A percentile compares a stretch with the other conserved stretches of the same genome.
Conservation (phyloP, 1,140 invertebrate species). For the Caligus rogercresseyi region DNA sequence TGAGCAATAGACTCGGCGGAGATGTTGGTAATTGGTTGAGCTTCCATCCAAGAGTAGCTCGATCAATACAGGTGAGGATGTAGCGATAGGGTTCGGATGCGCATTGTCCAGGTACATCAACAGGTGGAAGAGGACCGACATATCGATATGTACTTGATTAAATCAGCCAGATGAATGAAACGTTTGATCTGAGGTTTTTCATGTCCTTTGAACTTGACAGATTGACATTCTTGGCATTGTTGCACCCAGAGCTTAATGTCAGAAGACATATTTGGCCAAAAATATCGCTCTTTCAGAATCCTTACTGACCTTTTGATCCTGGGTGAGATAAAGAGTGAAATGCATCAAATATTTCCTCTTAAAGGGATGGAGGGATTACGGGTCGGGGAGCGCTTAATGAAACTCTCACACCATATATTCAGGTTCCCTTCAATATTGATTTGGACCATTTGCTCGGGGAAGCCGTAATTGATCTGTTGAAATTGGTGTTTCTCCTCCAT, state of each 20-base stretch:
- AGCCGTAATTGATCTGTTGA: no score
- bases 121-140: slow-evolving; percentile 19
- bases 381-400: no score
- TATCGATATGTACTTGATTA: slow-evolving; percentile 19
- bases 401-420: no score
- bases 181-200: background rate
- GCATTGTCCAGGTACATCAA: background rate
- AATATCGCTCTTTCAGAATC: slow-evolving; percentile 8
- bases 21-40: slow-evolving; percentile 6
- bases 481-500: no score
- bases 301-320: slow-evolving; percentile 5
- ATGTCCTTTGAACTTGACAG: background rate
- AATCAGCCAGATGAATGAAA: slow-evolving; percentile 14
- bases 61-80: slow-evolving; percentile 17
- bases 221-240: background rate
- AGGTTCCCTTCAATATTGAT: no score
- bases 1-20: slow-evolving; percentile 8
- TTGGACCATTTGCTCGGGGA: no score
- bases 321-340: no score
- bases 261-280: slow-evolving; percentile 14
- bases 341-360: no score
- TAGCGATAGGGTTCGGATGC: background rate
- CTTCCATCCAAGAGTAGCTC: slow-evolving; percentile 19
- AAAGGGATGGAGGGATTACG: no score
- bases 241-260: background rate